Percentiles rank a stretch among this genome's conserved stretches.
These are phyloP conservation scores for Nematolebias whitei DNA, from an alignment of 2,113 vertebrate genomes.

Conservation along the genomic window DNA sequence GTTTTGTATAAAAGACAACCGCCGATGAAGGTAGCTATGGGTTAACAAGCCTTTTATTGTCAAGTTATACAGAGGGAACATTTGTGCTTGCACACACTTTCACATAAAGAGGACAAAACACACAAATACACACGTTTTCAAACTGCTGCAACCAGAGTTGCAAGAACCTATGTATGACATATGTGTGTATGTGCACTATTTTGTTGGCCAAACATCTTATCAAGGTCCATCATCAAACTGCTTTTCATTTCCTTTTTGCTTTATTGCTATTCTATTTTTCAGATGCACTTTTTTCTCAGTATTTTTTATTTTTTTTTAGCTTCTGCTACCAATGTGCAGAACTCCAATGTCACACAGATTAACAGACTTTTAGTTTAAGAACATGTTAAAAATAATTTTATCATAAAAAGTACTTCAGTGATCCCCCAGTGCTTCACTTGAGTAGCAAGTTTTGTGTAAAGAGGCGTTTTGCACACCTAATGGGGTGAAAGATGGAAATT, in stretches of 20 bases:
- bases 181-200: constrained; percentile 14
- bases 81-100: too few species aligned
- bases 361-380: background rate
- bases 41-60: background rate
- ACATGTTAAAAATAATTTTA: background rate
- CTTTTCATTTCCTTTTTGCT: constrained; percentile 74
- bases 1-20: too few species aligned
- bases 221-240: constrained; percentile 52
- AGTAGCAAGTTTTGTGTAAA: constrained; percentile 2
- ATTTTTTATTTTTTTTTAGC: constrained; percentile 29
- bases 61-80: background rate
- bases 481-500: constrained; percentile 47
- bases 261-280: constrained; percentile 56
- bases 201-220: constrained; percentile 54
- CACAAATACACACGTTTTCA: too few species aligned
- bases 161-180: too few species aligned
- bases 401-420: background rate
- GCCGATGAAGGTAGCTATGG: too few species aligned
- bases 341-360: background rate
- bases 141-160: too few species aligned
- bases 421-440: background rate
- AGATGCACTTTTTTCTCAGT: background rate
- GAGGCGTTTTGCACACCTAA: constrained; percentile 59
- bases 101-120: too few species aligned
- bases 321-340: constrained; percentile 16